These are phyloP conservation scores for Mus minutoides DNA, from an alignment of 2,797 vertebrate species.

Conservation along the genomic window DNA sequence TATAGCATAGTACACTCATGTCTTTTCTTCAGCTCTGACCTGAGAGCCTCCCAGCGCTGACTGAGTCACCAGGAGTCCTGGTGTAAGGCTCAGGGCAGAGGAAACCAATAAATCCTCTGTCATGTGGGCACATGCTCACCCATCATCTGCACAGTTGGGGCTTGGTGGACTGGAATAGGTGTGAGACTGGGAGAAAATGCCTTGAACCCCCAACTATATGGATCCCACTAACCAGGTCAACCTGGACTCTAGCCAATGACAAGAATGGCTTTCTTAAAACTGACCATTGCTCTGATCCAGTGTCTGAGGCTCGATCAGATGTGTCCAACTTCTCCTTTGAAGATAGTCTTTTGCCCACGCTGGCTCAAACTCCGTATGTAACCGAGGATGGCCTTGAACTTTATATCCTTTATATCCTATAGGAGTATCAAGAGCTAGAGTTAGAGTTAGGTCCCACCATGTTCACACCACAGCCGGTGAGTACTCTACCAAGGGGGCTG, in stretches of 20 bases:
- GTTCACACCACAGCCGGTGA: background rate
- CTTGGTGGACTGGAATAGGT: background rate
- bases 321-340: background rate
- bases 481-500: no score
- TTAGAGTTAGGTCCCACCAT: background rate
- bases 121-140: background rate
- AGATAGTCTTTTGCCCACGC: background rate
- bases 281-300: rapidly evolving
- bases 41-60: background rate
- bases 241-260: background rate
- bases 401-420: no score
- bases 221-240: background rate
- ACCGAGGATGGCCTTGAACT: background rate
- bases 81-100: background rate
- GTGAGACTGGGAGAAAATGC: background rate
- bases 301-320: background rate
- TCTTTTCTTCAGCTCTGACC: background rate
- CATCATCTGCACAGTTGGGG: background rate
- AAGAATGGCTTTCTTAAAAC: background rate
- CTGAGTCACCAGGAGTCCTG: background rate
- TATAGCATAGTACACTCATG: rapidly evolving
- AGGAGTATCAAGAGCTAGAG: background rate
- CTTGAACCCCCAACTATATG: background rate
- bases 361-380: background rate
- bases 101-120: background rate